These are phyloP conservation scores for Crypturellus tataupa DNA, from an alignment of 2,797 vertebrate genomes.

Conservation along the genomic window DNA sequence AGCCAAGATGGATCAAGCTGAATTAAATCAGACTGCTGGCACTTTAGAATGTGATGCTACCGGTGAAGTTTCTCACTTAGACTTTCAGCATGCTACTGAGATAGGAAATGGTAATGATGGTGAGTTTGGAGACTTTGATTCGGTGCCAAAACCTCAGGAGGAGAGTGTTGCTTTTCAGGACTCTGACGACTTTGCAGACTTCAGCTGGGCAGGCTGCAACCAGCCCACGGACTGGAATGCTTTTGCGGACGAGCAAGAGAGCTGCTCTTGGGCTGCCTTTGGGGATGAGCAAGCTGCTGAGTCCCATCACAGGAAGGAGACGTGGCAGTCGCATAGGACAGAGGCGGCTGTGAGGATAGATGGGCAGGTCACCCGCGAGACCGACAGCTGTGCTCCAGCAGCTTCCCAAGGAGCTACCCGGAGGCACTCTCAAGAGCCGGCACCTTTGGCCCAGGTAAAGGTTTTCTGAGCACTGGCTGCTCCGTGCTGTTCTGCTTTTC, in stretches of 20 bases:
- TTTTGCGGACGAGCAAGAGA: conserved; percentile 83
- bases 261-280: conserved; percentile 89
- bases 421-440: conserved; percentile 75
- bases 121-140: conserved; percentile 90
- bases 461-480: neutral
- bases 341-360: conserved; percentile 49
- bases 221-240: conserved; percentile 86
- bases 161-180: conserved; percentile 83
- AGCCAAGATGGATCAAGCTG: conserved; percentile 40
- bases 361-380: conserved; percentile 67
- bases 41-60: conserved; percentile 50
- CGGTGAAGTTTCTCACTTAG: conserved; percentile 43
- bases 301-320: conserved; percentile 78
- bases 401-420: conserved; percentile 70
- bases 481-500: neutral
- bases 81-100: conserved; percentile 62
- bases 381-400: conserved; percentile 63
- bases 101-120: conserved; percentile 68
- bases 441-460: conserved; percentile 81
- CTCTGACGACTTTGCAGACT: conserved; percentile 95
- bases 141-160: conserved; percentile 77
- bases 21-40: conserved; percentile 62
- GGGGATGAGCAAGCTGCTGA: conserved; percentile 80
- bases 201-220: conserved; percentile 89
- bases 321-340: conserved; percentile 78